Base-by-base conservation (phyloP, 2,797 vertebrate genomes). In the Periophthalmus magnuspinnatus region DNA sequence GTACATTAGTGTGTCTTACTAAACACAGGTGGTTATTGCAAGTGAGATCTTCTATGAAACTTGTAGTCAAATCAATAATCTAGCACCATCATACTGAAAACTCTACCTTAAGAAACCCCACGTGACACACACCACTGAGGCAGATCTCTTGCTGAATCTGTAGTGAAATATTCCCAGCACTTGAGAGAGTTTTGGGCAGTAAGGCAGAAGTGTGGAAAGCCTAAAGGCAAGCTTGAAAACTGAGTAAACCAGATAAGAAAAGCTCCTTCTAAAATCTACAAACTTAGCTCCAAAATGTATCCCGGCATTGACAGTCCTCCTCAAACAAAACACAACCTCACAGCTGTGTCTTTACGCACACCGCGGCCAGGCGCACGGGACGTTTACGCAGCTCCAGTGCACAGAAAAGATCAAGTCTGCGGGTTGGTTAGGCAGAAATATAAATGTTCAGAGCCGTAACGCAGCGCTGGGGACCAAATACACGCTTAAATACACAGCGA, bases 371-470 rank as follows among this genome's bases (percentile, higher is more conserved):
- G 69, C 60, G 59, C 55, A 28, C 22, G 0, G 36, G 50, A 36
- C 50, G 50, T 50, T 67, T 59, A 50, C 50, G 36, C 75, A 76
- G 71, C 64, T 57, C 6, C 68, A 5, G 50, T 38, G 7, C 5
- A 70, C 72, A 66, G 34, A 85, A 72, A 68, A 71, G 69, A 68
- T 8, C 45, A 64, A 75, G 73, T 70, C 59, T 76, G n/a, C 34
- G 5, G 48, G 14, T 48, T 32, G 71, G 50, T 50, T 67, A 54
- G 5, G 61, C 33, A 21, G 11, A 70, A 66, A 72, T 11, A 24
- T 3, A 64, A 5, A 14, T 45, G 6, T 1, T 16, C 55, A 58
- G 28, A 65, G 48, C 58, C 2, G 6, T 9, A n/a, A 55, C 3
- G 24, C 38, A 22, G 7, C 50, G 56, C 17, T 41, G 62, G 36